phyloP scores from a whole-genome alignment of 2,797 vertebrate genomes.

The Sebastes alutus region DNA sequence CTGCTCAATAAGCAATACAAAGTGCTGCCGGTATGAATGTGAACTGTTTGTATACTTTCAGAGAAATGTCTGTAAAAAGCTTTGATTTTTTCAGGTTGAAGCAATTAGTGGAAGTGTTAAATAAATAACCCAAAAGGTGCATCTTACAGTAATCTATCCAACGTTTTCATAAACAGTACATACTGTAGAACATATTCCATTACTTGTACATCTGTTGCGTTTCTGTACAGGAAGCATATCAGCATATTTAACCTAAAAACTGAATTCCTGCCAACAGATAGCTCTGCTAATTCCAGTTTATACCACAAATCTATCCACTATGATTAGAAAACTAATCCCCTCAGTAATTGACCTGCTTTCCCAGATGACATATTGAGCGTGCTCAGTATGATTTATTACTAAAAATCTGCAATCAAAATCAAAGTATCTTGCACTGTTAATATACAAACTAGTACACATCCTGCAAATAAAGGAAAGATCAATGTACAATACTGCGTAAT shows the following conservation, averaged over 20 bases:
- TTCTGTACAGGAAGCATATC: neutral
- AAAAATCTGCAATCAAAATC: conserved; percentile 13
- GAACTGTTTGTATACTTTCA: neutral
- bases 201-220: neutral
- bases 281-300: conserved; percentile 25
- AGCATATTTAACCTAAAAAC: conserved; percentile 8
- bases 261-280: conserved; percentile 8
- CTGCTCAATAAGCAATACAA: neutral
- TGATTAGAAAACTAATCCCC: conserved; percentile 43
- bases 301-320: conserved; percentile 8
- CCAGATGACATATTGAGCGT: conserved; percentile 37
- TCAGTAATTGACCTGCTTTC: conserved; percentile 55
- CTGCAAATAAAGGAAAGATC: conserved; percentile 44
- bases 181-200: neutral
- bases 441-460: conserved; percentile 50
- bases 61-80: neutral
- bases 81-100: neutral
- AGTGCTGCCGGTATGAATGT: neutral
- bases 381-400: conserved; percentile 14
- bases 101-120: neutral
- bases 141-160: neutral
- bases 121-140: neutral
- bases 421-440: conserved; percentile 30
- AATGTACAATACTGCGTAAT: conserved; percentile 56
- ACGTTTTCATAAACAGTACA: neutral